phyloP scores from a whole-genome alignment of 1,140 invertebrate species.

The Drosophila chauvacae region DNA sequence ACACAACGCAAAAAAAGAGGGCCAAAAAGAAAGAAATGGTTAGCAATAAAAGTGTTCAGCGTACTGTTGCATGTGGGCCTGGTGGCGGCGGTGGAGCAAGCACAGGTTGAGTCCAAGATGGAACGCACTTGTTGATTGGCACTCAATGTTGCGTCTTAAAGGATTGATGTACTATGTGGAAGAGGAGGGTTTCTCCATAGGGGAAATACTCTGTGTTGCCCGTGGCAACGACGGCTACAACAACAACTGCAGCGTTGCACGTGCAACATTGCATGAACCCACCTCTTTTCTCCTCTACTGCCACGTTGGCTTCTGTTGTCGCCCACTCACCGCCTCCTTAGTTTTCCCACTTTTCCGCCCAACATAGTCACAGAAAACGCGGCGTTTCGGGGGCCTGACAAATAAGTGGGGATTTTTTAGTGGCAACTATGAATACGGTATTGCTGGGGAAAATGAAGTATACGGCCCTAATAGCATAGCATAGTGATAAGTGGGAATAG shows the following conservation, averaged over 20 bases:
- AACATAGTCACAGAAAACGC: constrained; percentile 8
- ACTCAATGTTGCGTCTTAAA: constrained; percentile 82
- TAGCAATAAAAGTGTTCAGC: constrained; percentile 81
- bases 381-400: constrained; percentile 1
- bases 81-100: not conserved
- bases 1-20: constrained; percentile 36
- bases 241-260: constrained; percentile 57
- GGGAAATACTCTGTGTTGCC: constrained; percentile 25
- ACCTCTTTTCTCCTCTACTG: not conserved
- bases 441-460: not conserved
- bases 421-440: constrained; percentile 35
- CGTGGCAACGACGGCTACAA: constrained; percentile 57
- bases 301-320: constrained; percentile 12
- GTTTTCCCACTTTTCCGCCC: constrained; percentile 18
- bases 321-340: not conserved
- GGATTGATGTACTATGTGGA: constrained; percentile 70
- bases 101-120: constrained; percentile 60
- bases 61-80: constrained; percentile 65
- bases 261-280: constrained; percentile 37
- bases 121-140: constrained; percentile 82
- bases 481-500: constrained; percentile 11
- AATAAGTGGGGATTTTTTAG: constrained; percentile 27
- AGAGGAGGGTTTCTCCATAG: not conserved
- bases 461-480: not conserved
- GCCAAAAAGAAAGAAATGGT: constrained; percentile 62